Conservation (phyloP, 2,113 vertebrate species). For the Gila orcuttii region DNA sequence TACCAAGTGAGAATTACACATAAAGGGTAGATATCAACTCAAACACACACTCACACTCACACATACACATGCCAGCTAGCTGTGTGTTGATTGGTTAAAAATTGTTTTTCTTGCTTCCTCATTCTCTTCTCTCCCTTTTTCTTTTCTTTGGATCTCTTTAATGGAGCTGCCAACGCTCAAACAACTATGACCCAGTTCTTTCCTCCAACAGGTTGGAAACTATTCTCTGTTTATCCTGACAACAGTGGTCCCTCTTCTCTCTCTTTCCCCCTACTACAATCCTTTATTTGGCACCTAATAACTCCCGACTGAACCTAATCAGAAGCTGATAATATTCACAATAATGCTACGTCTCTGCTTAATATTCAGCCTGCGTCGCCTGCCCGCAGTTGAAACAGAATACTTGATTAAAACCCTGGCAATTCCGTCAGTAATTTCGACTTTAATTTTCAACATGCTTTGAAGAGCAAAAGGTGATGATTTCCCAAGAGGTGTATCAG, state of each 20-base stretch:
- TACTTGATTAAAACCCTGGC: conserved; percentile 83
- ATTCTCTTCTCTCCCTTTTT: conserved; percentile 39
- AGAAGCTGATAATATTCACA: conserved; percentile 72
- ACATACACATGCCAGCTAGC: conserved; percentile 7
- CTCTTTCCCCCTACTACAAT: conserved; percentile 34
- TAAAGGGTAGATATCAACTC: conserved; percentile 17
- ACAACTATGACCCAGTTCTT: conserved; percentile 67
- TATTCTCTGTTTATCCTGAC: conserved; percentile 43
- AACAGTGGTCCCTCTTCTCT: conserved; percentile 39
- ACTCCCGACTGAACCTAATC: conserved; percentile 65
- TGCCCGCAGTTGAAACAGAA: conserved; percentile 83
- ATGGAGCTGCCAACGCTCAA: conserved; percentile 52
- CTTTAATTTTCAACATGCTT: conserved; percentile 73
- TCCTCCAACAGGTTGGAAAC: conserved; percentile 57
- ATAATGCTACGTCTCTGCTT: conserved; percentile 69
- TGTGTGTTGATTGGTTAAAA: conserved; percentile 42
- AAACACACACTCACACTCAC: conserved; percentile 10
- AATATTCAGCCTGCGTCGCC: conserved; percentile 76
- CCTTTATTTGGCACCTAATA: conserved; percentile 61
- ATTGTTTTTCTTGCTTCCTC: conserved; percentile 36
- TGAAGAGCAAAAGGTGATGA: conserved; percentile 79
- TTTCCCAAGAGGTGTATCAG: conserved; percentile 79
- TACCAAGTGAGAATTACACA: conserved; percentile 52
- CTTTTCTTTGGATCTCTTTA: conserved; percentile 43
- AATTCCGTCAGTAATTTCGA: conserved; percentile 74